Evolutionary conservation across 2,888 invertebrate genomes (phyloP).

Genomic region (Napeogenes sylphis): DNA sequence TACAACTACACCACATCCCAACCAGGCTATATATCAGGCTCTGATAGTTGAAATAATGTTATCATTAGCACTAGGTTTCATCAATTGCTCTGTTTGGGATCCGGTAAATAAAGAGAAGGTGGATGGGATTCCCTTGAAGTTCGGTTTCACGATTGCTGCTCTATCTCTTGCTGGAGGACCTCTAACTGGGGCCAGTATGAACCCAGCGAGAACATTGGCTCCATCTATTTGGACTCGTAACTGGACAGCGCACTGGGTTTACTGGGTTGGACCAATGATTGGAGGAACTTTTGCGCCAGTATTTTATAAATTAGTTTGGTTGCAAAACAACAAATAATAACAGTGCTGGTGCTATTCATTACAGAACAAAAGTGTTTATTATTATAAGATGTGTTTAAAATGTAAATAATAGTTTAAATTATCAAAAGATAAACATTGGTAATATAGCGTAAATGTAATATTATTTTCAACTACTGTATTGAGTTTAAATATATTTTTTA

Average conservation of each 20-base stretch:
- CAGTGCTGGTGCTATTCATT: neutral
- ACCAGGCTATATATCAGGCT: conserved; percentile 71
- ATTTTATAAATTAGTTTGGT: conserved; percentile 51
- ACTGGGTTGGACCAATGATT: conserved; percentile 81
- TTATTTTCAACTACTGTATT: no score
- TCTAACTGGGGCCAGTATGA: conserved; percentile 84
- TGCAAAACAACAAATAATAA: conserved; percentile 32
- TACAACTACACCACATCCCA: conserved; percentile 76
- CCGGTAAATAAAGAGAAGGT: conserved; percentile 80
- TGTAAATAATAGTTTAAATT: no score
- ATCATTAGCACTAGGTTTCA: conserved; percentile 80
- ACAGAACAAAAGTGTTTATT: no score
- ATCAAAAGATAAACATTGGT: no score
- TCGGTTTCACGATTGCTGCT: conserved; percentile 81
- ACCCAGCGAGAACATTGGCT: conserved; percentile 83
- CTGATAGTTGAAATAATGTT: conserved; percentile 80
- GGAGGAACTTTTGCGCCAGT: conserved; percentile 51
- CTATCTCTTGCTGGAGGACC: conserved; percentile 82
- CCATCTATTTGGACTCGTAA: conserved; percentile 83
- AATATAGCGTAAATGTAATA: no score
- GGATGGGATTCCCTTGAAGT: conserved; percentile 82
- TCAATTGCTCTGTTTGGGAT: conserved; percentile 86
- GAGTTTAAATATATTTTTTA: no score
- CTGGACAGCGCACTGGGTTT: conserved; percentile 84
- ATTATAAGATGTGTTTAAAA: neutral